Conservation (phyloP, 2,113 vertebrate genomes). For the Xiphias gladius region DNA sequence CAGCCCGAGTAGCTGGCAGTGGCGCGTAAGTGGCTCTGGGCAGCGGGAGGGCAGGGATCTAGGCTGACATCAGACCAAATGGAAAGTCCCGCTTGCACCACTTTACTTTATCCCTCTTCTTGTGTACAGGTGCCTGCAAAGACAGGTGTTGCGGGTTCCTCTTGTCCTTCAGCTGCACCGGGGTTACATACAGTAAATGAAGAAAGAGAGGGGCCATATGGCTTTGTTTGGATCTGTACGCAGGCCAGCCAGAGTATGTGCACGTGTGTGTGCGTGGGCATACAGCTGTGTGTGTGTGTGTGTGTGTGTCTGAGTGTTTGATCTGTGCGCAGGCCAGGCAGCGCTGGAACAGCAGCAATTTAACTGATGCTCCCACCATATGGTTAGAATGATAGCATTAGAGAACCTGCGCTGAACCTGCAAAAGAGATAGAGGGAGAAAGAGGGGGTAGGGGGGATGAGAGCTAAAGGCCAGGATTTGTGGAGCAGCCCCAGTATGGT, state of each 20-base stretch:
- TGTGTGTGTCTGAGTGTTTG: constrained; percentile 27
- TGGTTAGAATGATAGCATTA: constrained; percentile 81
- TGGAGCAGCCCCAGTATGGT: constrained; percentile 55
- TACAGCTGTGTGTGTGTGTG: constrained; percentile 14
- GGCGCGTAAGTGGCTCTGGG: constrained; percentile 47
- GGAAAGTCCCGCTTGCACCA: constrained; percentile 7
- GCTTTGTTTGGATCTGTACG: constrained; percentile 68
- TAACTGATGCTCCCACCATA: constrained; percentile 81
- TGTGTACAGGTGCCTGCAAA: constrained; percentile 37
- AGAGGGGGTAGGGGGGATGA: constrained; percentile 38
- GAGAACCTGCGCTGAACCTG: constrained; percentile 78
- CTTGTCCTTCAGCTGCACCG: constrained; percentile 64
- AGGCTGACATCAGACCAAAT: constrained; percentile 23
- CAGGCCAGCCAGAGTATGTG: constrained; percentile 47
- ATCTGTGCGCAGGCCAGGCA: constrained; percentile 64
- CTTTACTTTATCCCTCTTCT: constrained; percentile 18
- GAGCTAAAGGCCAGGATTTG: constrained; percentile 65
- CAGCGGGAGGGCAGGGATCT: constrained; percentile 22
- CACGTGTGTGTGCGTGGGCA: constrained; percentile 3
- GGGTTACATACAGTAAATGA: constrained; percentile 63
- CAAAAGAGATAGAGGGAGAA: constrained; percentile 59
- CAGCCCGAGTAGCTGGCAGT: constrained; percentile 20
- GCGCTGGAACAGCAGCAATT: constrained; percentile 80
- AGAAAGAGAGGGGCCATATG: constrained; percentile 70
- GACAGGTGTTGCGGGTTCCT: constrained; percentile 50